Evolutionary conservation across 2,113 vertebrate species (phyloP), one percentile per base, ranked within the genome.

Genomic region (Aspiorhynchus laticeps): DNA sequence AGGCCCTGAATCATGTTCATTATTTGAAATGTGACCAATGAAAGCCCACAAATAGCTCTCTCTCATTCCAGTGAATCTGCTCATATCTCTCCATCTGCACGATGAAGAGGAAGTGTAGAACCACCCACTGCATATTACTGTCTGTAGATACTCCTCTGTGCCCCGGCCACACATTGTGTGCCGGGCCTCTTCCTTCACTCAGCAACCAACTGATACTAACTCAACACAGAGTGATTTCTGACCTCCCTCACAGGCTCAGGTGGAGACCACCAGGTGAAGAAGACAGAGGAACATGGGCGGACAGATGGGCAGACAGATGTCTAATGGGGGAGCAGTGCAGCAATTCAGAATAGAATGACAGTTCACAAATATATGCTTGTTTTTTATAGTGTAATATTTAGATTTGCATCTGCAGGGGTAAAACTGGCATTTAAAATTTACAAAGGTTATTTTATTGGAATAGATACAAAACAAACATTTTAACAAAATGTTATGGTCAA

Each of bases 131-230:
- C n/a, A 71, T 36, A 43, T 67, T 77, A 56, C 33, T 5, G 63
- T 46, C 65, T 3, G 36, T 19, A 31, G 36, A 31, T 89, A 43
- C 41, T 81, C 56, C 63, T 80, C 67, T 84, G 76, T 81, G 61
- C 56, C 17, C 71, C 0, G 19, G 61, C 83, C 88, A 88, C 88
- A 89, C 86, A 87, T 53, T 61, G 69, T 26, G 24, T 65, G 5
- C 85, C 4, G 77, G 36, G 77, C 78, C 69, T 63, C 71, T 21
- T 82, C 59, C 86, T 73, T 89, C 85, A 87, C 56, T 89, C 69
- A 87, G 56, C 78, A 80, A 43, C 21, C 48, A 28, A 43, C 81
- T 33, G 81, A 88, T 80, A 48, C 65, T 63, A 63, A 74, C 59
- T 41, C 36, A n/a, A 2, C 36, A 41, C 84, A 77, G 65, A 86